Evolutionary conservation across 2,888 invertebrate genomes (phyloP).

Genomic region (Orthosia gracilis): DNA sequence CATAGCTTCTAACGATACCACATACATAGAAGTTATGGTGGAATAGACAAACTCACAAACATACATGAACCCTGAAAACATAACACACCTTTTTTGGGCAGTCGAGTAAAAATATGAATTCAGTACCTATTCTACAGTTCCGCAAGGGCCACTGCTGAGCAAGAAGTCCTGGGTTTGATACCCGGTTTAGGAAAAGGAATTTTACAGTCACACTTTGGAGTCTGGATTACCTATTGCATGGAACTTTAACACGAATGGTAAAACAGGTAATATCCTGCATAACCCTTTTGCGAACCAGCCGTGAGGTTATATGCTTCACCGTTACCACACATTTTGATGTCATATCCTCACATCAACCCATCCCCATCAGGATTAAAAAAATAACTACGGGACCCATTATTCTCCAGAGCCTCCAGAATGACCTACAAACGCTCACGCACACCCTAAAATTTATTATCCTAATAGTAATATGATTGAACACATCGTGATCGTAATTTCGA

Average conservation of each 20-base stretch:
- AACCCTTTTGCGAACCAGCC: too few species aligned
- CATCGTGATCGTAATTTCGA: constrained; percentile 77
- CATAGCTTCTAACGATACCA: too few species aligned
- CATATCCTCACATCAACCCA: constrained; percentile 15
- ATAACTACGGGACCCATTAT: constrained; percentile 33
- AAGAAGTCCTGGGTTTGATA: too few species aligned
- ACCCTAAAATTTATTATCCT: constrained; percentile 75
- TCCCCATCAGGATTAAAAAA: constrained; percentile 27
- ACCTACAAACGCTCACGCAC: constrained; percentile 73
- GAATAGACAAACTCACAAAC: too few species aligned
- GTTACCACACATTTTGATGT: not conserved
- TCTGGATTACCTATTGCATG: not conserved
- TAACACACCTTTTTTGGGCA: too few species aligned
- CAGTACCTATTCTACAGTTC: not conserved
- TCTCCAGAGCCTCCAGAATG: constrained; percentile 49
- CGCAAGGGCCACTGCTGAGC: too few species aligned
- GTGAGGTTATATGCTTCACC: not conserved
- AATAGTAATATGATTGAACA: constrained; percentile 80
- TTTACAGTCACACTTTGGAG: too few species aligned
- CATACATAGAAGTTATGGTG: too few species aligned
- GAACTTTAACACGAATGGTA: not conserved
- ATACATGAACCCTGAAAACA: too few species aligned
- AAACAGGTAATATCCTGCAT: too few species aligned
- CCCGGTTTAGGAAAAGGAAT: too few species aligned
- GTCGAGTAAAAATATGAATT: too few species aligned